Evolutionary conservation across 2,113 vertebrate species (phyloP).

Genomic region (Monarcha castaneiventris): DNA sequence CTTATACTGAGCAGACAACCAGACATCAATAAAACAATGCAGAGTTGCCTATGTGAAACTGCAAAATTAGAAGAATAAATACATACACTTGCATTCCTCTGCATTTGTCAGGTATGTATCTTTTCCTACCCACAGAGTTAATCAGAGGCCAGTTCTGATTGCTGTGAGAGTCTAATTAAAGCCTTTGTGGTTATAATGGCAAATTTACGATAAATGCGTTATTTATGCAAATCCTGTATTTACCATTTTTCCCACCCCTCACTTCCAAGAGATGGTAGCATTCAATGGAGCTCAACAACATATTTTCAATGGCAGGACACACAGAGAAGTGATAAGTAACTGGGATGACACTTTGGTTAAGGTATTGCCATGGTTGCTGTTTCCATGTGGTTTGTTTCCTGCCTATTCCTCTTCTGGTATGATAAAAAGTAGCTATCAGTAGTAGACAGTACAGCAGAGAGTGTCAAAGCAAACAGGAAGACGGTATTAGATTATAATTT

Average conservation of each 20-base stretch:
- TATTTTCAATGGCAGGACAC: not conserved
- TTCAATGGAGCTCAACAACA: not conserved
- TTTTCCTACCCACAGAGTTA: not conserved
- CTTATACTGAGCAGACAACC: not conserved
- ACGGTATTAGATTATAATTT: not conserved
- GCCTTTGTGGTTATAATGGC: not conserved
- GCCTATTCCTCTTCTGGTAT: not conserved
- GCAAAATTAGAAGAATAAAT: not conserved
- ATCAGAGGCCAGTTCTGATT: not conserved
- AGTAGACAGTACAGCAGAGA: not conserved
- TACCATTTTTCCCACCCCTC: not conserved
- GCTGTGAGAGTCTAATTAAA: not conserved
- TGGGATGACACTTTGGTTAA: not conserved
- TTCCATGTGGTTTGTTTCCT: not conserved
- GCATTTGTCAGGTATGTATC: not conserved
- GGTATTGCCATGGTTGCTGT: not conserved
- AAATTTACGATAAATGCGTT: not conserved
- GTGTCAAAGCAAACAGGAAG: not conserved
- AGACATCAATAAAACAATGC: not conserved
- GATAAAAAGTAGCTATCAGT: not conserved
- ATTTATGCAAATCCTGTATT: not conserved
- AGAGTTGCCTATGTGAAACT: not conserved
- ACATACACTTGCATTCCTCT: not conserved
- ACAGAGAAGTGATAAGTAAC: not conserved
- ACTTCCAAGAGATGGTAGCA: not conserved